Evolutionary conservation across 2,113 vertebrate species (phyloP).

Genomic region (Phyllopteryx taeniolatus): DNA sequence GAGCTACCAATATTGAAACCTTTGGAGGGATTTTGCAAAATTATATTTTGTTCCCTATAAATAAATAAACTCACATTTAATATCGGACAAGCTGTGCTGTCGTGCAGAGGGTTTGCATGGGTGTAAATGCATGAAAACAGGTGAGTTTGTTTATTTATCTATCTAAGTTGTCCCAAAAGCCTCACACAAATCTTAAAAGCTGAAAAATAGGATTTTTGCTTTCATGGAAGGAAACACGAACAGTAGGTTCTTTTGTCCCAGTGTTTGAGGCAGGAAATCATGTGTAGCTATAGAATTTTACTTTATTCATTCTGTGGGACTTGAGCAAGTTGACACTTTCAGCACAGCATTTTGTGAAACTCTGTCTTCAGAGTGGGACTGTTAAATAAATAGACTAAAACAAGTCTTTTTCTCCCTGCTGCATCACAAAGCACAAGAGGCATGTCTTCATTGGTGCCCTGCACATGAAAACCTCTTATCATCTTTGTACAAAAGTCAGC

Average conservation of each 20-base stretch:
- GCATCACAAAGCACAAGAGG: slow-evolving; percentile 33
- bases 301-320: slow-evolving; percentile 4
- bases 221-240: not conserved
- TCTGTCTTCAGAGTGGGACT: slow-evolving; percentile 21
- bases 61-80: not conserved
- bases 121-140: not conserved
- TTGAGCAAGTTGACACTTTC: slow-evolving; percentile 16
- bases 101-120: not conserved
- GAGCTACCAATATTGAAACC: not conserved
- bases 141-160: not conserved
- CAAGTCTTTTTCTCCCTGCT: slow-evolving; percentile 6
- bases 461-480: slow-evolving; percentile 37
- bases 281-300: not conserved
- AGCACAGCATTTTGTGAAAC: slow-evolving; percentile 9
- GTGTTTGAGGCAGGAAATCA: not conserved
- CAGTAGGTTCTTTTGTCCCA: not conserved
- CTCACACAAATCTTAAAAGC: not conserved
- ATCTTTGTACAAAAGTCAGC: slow-evolving; percentile 29
- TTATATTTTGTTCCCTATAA: not conserved
- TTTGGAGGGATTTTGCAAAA: not conserved
- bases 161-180: not conserved
- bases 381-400: slow-evolving; percentile 40
- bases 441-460: slow-evolving; percentile 6
- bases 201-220: not conserved
- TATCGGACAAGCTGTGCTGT: not conserved